Base-by-base conservation (phyloP, 2,113 vertebrate species). In the Microtus montanus region DNA sequence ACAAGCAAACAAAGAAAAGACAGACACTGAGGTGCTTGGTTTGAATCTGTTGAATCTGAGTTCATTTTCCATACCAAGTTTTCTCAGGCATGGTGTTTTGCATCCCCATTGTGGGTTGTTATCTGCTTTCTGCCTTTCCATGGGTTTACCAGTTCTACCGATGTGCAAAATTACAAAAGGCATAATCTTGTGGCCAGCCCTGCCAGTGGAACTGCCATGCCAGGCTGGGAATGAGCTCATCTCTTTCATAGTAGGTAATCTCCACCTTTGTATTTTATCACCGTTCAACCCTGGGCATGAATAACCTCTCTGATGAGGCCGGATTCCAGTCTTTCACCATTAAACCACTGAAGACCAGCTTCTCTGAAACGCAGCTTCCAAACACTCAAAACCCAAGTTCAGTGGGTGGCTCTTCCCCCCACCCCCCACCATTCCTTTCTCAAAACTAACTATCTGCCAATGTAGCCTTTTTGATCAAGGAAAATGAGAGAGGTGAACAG, bases 91-190 rank as follows among this genome's bases (percentile, higher is more conserved):
- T 14, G 22, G 14, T 54, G 75, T 90, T 17, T 30, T 63, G 66
- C 17, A 11, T 68, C 41, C 20, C 47, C 22, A 13, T 68, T 49
- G 30, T 6, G 4, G 12, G 35, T 64, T 95, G 90, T 85, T 92
- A 80, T 54, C 8, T 66, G 63, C 64, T 49, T 90, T 87, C 8
- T 66, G 83, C 33, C 49, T 91, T 80, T 54, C 75, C 87, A 77
- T 47, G 28, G 38, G 58, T 54, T 96, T 87, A 85, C 75, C 66
- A 6, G 38, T 52, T 73, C 52, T 77, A 17, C 26, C 49, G 38
- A 88, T 85, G 58, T 88, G n/a, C 87, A 96, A 5, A 94, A 82
- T 93, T 66, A 96, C 71, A 93, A 77, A 96, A 22, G 24, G 24
- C 78, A 15, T 44, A 89, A 92, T 84, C 63, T 68, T 26, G 1